Conservation (phyloP, 2,888 invertebrate genomes). For the Drosophila lacicola region DNA sequence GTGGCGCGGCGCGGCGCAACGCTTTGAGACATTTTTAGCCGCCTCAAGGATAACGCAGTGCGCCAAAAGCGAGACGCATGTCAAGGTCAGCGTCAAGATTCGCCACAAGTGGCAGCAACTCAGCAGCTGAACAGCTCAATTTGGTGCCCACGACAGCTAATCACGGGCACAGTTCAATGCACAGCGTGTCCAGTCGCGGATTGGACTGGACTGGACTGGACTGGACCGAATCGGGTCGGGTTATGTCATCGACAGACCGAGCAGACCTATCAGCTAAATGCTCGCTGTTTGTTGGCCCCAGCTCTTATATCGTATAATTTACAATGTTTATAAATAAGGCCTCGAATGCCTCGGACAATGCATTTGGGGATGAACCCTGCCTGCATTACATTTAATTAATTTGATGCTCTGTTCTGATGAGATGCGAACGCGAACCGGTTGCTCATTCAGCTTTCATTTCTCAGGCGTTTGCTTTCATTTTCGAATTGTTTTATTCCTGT, state of each 20-base stretch:
- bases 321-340: constrained; percentile 44
- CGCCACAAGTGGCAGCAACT: constrained; percentile 46
- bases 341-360: constrained; percentile 19
- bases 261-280: constrained; percentile 22
- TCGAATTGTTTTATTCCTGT: constrained; percentile 55
- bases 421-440: constrained; percentile 37
- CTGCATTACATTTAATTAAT: constrained; percentile 29
- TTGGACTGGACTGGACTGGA: neutral
- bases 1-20: constrained; percentile 2
- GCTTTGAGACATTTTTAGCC: constrained; percentile 75
- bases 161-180: constrained; percentile 52
- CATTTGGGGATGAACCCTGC: constrained; percentile 49
- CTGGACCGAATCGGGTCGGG: constrained; percentile 1
- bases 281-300: constrained; percentile 20
- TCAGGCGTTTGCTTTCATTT: constrained; percentile 46
- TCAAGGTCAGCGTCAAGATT: constrained; percentile 57
- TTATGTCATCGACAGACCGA: constrained; percentile 56
- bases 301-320: constrained; percentile 25
- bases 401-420: constrained; percentile 21
- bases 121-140: constrained; percentile 34
- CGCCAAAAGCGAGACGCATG: constrained; percentile 68
- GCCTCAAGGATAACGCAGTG: constrained; percentile 68
- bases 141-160: constrained; percentile 30
- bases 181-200: constrained; percentile 39
- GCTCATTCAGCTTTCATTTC: constrained; percentile 28